phyloP scores from a whole-genome alignment of 2,888 invertebrate species.

The Hanleya hanleyi region DNA sequence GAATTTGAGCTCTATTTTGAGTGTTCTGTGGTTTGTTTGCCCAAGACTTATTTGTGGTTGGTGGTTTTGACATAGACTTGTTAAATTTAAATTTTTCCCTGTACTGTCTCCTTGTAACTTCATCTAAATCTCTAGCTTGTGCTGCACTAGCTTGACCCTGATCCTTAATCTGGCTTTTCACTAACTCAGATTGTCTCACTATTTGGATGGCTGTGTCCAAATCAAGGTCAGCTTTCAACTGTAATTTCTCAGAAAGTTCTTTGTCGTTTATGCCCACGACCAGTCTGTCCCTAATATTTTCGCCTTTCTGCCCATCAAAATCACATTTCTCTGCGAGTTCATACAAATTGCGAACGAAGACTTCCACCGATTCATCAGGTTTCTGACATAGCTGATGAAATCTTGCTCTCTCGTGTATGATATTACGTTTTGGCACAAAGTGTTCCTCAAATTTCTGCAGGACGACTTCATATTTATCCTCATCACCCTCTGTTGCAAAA shows the following conservation, averaged over 20 bases:
- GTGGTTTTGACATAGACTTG: no score
- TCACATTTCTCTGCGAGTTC: conserved; percentile 31
- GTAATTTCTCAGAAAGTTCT: conserved; percentile 22
- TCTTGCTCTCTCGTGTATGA: conserved; percentile 28
- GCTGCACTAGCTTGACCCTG: background rate
- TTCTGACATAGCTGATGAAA: conserved; percentile 16
- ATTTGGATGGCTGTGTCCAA: conserved; percentile 20
- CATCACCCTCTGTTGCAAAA: conserved; percentile 15
- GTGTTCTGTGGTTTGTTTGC: background rate
- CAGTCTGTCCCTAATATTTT: conserved; percentile 23
- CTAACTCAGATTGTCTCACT: conserved; percentile 16
- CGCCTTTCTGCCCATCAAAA: conserved; percentile 7
- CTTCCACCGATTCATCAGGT: conserved; percentile 18
- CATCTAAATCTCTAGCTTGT: no score
- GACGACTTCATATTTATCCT: conserved; percentile 16
- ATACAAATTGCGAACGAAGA: conserved; percentile 20
- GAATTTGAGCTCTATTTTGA: no score
- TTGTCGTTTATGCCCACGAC: conserved; percentile 25
- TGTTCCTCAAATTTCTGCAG: conserved; percentile 27
- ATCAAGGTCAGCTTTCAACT: conserved; percentile 13
- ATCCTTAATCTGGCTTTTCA: conserved; percentile 22
- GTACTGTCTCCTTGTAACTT: no score
- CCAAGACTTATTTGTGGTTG: no score
- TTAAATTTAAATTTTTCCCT: no score
- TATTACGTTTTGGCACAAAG: conserved; percentile 21